Evolutionary conservation across 1,140 invertebrate genomes (phyloP).

Genomic region (Drosophila truncata): DNA sequence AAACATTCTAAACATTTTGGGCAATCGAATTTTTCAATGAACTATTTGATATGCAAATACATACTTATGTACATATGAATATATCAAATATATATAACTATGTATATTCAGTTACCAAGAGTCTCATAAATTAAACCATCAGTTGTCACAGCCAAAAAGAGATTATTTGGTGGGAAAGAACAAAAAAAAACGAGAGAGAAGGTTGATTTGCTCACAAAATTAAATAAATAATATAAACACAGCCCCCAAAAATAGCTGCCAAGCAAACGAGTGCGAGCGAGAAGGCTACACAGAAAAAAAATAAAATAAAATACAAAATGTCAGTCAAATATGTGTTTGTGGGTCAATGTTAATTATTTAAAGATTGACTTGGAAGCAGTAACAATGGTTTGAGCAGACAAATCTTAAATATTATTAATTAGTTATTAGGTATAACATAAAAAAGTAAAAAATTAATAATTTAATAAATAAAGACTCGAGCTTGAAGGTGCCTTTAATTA

Average conservation of each 20-base stretch:
- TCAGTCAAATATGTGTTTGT: conserved; percentile 3
- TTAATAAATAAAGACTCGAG: background rate
- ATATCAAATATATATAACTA: background rate
- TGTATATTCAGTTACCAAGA: conserved; percentile 1
- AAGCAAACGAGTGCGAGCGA: conserved; percentile 21
- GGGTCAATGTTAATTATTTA: conserved; percentile 10
- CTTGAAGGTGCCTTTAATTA: background rate
- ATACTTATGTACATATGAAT: background rate
- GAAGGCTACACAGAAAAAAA: conserved; percentile 37
- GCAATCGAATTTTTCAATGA: conserved; percentile 38
- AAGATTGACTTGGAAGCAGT: background rate
- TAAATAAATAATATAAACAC: conserved; percentile 72
- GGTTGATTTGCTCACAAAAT: conserved; percentile 48
- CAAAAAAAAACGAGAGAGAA: background rate
- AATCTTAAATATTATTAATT: background rate
- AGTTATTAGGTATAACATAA: background rate
- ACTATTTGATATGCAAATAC: conserved; percentile 40
- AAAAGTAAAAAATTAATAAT: background rate
- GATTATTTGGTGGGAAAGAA: conserved; percentile 40
- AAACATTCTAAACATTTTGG: conserved; percentile 18
- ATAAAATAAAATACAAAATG: conserved; percentile 32
- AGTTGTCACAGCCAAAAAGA: conserved; percentile 63
- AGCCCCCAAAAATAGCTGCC: conserved; percentile 61
- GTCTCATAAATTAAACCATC: conserved; percentile 77
- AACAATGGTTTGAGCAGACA: background rate